Base-by-base conservation (phyloP, 2,797 vertebrate genomes). In the Fistularia commersonii region DNA sequence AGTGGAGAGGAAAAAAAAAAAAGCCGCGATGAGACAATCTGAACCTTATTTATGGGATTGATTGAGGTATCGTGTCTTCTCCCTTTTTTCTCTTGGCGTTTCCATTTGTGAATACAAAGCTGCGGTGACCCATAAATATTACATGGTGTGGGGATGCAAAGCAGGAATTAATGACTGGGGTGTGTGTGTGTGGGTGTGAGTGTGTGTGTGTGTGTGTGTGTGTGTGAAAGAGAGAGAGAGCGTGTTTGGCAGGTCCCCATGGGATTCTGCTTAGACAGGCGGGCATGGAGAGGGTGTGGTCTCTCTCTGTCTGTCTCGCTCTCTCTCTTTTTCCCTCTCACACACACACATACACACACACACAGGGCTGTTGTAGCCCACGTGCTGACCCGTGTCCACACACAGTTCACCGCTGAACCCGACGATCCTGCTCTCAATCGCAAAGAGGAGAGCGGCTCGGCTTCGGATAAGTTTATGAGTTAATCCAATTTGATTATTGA, bases 61-160 rank as follows among this genome's bases (percentile, higher is more conserved):
- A 88, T 87, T 82, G 82, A 86, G 82, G 82, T 85, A 76, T 82
- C 66, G 78, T 80, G 81, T 87, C 79, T 81, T 83, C 71, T 76
- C 66, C 61, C 58, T 66, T 84, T 79, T 82, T 81, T 71, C 83
- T 81, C 82, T 74, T 78, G 64, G 77, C 71, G 80, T 85, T 84
- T 82, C 86, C 86, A 84, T 89, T 87, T 86, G 85, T 80, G 81
- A 88, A 88, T 86, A 85, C 87, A 86, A 85, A 86, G 88, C 86
- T 87, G 82, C 79, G 73, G 88, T 88, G 86, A 88, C 84, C 82
- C 87, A 90, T 90, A 85, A 89, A 90, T 89, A 90, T 90, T 89
- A 86, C 87, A 90, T 90, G 85, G 86, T 84, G 83, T 82, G 78
- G 81, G 83, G 86, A 90, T 89, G 89, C 89, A 89, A 89, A 88